These are phyloP conservation scores for Heliornis fulica DNA, from an alignment of 2,113 vertebrate genomes.

Conservation along the genomic window DNA sequence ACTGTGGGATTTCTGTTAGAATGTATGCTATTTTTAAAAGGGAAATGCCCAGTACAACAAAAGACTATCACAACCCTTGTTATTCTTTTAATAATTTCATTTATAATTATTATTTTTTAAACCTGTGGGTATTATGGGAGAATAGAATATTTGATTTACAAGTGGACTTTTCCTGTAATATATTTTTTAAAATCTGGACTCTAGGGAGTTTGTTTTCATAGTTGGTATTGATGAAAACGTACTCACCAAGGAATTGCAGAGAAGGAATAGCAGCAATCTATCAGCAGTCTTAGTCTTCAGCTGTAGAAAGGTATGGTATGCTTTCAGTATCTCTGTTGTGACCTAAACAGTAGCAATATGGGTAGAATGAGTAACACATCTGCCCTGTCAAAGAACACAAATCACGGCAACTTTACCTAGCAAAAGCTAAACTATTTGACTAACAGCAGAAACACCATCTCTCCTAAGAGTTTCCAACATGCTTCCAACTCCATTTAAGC, in stretches of 20 bases:
- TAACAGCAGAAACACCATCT: not conserved
- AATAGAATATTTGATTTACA: constrained; percentile 9
- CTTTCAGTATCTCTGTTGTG: not conserved
- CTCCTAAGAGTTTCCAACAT: not conserved
- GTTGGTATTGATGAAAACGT: not conserved
- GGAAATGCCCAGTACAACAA: constrained; percentile 35
- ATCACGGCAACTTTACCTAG: not conserved
- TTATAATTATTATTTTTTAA: constrained; percentile 20
- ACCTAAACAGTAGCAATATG: not conserved
- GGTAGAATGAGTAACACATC: not conserved
- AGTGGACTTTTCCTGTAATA: constrained; percentile 32
- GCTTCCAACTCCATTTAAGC: not conserved
- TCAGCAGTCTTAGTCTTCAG: not conserved
- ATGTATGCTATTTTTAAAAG: constrained; percentile 38
- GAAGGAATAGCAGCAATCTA: constrained; percentile 10
- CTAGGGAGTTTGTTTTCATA: constrained; percentile 11
- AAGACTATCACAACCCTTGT: constrained; percentile 25
- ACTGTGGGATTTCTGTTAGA: constrained; percentile 53
- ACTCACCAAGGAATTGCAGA: constrained; percentile 6
- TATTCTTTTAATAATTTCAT: constrained; percentile 6
- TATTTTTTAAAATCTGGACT: not conserved
- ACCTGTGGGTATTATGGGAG: constrained; percentile 24
- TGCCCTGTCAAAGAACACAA: not conserved
- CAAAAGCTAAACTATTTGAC: not conserved
- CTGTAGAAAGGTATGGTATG: not conserved